These are phyloP conservation scores for Vulpes lagopus DNA, from an alignment of 2,113 vertebrate genomes.

Conservation along the genomic window DNA sequence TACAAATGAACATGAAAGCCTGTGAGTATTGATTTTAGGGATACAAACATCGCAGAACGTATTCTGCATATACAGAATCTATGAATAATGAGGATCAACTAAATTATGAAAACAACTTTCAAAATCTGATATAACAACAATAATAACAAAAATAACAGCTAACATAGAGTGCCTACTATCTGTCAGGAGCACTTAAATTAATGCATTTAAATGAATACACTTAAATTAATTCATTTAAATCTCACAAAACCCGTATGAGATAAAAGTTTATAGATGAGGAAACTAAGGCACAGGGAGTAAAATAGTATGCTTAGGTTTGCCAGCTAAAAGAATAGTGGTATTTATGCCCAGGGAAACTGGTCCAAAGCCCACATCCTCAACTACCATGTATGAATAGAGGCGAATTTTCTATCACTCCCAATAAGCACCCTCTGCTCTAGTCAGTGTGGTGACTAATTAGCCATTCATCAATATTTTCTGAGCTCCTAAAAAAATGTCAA, in stretches of 20 bases:
- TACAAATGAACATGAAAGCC: background rate
- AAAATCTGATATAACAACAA: background rate
- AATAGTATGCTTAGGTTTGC: background rate
- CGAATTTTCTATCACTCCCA: background rate
- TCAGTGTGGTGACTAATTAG: background rate
- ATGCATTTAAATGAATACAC: background rate
- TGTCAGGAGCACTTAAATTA: background rate
- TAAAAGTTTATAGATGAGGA: background rate
- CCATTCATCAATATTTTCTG: background rate
- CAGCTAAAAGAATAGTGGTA: background rate
- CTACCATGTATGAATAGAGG: background rate
- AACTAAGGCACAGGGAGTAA: constrained; percentile 8
- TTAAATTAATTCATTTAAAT: background rate
- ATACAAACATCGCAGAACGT: background rate
- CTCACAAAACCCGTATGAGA: background rate
- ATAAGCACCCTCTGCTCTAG: background rate
- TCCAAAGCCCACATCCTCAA: background rate
- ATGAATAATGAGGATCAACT: background rate
- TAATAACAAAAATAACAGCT: background rate
- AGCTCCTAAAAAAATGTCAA: background rate
- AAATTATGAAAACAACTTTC: background rate
- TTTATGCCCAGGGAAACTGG: background rate
- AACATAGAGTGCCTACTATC: background rate
- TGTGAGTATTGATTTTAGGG: background rate
- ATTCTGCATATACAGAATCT: background rate